A percentile compares a stretch with the other conserved stretches of the same genome.
phyloP scores from a whole-genome alignment of 2,113 vertebrate genomes.

The Hyaena hyaena region DNA sequence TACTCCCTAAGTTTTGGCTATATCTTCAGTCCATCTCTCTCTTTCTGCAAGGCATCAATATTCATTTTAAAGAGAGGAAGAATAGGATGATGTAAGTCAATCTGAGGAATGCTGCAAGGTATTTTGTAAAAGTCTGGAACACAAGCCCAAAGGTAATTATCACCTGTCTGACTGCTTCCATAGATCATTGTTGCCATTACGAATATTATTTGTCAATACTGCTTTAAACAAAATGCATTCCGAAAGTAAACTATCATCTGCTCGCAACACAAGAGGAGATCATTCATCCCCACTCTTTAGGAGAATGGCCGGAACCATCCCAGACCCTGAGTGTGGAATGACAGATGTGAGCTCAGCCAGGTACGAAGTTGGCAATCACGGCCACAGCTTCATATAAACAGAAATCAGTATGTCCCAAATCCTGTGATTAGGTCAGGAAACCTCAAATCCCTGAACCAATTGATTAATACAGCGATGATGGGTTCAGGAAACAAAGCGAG shows the following conservation, averaged over 20 bases:
- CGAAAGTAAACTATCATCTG: slow-evolving; percentile 7
- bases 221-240: slow-evolving; percentile 23
- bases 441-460: slow-evolving; percentile 71
- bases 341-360: slow-evolving; percentile 37
- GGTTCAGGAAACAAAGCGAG: slow-evolving; percentile 60
- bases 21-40: background rate
- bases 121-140: background rate
- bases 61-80: background rate
- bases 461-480: slow-evolving; percentile 73
- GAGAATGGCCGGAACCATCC: slow-evolving; percentile 4
- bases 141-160: slow-evolving; percentile 27
- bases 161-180: background rate
- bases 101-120: slow-evolving; percentile 9
- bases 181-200: background rate
- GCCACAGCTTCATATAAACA: slow-evolving; percentile 70
- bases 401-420: slow-evolving; percentile 72
- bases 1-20: background rate
- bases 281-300: slow-evolving; percentile 27
- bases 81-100: background rate
- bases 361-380: slow-evolving; percentile 64
- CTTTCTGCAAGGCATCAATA: background rate
- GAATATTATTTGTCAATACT: background rate
- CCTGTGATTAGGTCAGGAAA: slow-evolving; percentile 79
- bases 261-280: slow-evolving; percentile 16
- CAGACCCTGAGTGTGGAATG: background rate